Conservation (phyloP, 2,113 vertebrate genomes). For the Ascaphus truei region DNA sequence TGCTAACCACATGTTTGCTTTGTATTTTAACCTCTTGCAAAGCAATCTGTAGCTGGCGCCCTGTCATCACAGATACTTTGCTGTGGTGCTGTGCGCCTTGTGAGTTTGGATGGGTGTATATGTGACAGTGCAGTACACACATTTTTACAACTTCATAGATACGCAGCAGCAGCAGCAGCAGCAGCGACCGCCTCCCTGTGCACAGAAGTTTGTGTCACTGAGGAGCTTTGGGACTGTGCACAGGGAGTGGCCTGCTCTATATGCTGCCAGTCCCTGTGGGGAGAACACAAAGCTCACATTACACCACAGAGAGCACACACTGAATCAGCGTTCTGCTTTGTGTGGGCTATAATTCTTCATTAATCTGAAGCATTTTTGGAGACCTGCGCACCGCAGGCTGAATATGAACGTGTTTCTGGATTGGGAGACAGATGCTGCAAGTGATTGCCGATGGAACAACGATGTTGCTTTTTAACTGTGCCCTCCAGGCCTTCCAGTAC, state of each 20-base stretch:
- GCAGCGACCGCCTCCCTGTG: too few species aligned
- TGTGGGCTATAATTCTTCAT: not conserved
- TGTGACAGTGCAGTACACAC: too few species aligned
- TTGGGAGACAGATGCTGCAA: not conserved
- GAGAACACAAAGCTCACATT: not conserved
- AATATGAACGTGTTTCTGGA: not conserved
- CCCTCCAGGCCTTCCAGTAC: too few species aligned
- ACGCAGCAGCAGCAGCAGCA: too few species aligned
- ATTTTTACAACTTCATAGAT: too few species aligned
- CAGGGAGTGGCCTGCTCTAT: constrained; percentile 21
- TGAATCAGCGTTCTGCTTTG: not conserved
- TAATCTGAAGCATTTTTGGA: not conserved
- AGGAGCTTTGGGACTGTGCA: not conserved
- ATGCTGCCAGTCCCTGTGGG: constrained; percentile 7
- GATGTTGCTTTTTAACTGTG: too few species aligned
- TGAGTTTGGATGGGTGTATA: too few species aligned
- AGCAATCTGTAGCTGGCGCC: too few species aligned
- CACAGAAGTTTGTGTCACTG: constrained; percentile 3
- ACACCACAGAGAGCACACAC: constrained; percentile 4
- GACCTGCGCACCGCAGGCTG: not conserved
- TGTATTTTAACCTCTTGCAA: too few species aligned
- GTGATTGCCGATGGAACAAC: not conserved
- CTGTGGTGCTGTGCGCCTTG: too few species aligned
- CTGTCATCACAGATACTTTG: too few species aligned
- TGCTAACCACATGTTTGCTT: too few species aligned